A percentile compares a stretch with the other conserved stretches of the same genome.
Evolutionary conservation across 1,140 invertebrate genomes (phyloP).

Genomic region (Helicoverpa zea): DNA sequence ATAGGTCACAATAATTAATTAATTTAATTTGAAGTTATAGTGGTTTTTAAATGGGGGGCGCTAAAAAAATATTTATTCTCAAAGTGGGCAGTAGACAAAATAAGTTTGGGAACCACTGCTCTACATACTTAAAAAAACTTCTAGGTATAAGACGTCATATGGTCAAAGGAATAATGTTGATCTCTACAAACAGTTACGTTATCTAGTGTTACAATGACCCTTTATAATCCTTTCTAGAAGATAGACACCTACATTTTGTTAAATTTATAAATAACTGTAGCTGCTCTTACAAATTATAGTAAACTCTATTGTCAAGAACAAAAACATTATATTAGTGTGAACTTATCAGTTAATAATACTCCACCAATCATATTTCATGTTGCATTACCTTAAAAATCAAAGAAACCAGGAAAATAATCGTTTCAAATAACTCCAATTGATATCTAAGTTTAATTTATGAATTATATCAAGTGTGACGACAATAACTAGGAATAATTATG

Average conservation of each 20-base stretch:
- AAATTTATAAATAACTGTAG: not conserved
- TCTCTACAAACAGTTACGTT: not conserved
- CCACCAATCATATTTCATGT: not conserved
- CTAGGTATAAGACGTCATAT: no score
- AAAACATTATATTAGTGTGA: not conserved
- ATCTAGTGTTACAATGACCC: not conserved
- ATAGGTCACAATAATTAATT: no score
- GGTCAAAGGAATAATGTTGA: no score
- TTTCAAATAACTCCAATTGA: not conserved
- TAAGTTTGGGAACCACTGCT: no score
- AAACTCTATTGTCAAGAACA: not conserved
- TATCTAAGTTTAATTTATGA: not conserved
- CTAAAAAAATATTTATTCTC: no score
- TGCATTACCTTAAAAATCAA: not conserved
- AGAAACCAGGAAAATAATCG: not conserved
- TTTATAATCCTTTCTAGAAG: not conserved
- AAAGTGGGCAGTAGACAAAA: no score
- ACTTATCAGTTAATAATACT: not conserved
- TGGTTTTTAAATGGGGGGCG: no score
- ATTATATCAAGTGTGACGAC: not conserved
- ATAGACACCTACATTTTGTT: not conserved
- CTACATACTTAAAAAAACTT: no score
- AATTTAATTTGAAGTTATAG: no score
- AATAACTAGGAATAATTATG: slow-evolving; percentile 20
- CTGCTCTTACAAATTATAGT: not conserved